Evolutionary conservation across 92 coral and sea anemone species (phyloP), one percentile per base, ranked within the genome.

Genomic region (Pocillopora meandrina): DNA sequence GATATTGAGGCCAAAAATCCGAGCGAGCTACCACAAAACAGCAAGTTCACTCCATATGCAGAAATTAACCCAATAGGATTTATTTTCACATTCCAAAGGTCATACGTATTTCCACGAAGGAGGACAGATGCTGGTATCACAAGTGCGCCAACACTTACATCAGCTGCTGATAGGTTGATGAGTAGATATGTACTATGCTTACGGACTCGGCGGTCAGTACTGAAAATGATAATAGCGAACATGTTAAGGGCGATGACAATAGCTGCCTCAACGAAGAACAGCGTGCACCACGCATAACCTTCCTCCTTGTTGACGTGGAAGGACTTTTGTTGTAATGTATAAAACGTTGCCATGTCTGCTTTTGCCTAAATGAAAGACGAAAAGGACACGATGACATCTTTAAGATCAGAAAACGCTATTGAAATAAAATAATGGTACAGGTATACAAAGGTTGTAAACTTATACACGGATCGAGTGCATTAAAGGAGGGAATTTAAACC

Each of bases 111-210:
- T 11, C 79, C 79, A 0, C 72, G 79, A 17, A 62, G 79, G 66
- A 61, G 74, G 31, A 74, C 19, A 61, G 71, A 47, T 9, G 74
- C 26, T 21, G 87, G 87, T 62, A 83, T 55, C 18, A 75, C 87
- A 4, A 83, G 16, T 2, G 72, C 80, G 23, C 87, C 87, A 0
- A 83, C 49, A 73, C 79, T 35, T 26, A 42, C 4, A 63, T 83
- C 87, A 33, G 87, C 71, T 52, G 74, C 56, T 49, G 87, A 73
- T 36, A 83, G 56, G 80, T 65, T 83, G 52, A 83, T 74, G 14
- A 83, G 80, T 12, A 83, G 52, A 36, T 75, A 83, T 3, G 74
- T 73, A 63, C 80, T 83, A 72, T 73, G 79, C 73, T 52, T 73
- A 62, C 87, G 79, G 14, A 74, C 13, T 34, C 47, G 18, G 7